Percentiles rank a stretch among this genome's conserved stretches.
Evolutionary conservation across 1,140 invertebrate genomes (phyloP).

Genomic region (Ceratosolen fusciceps): DNA sequence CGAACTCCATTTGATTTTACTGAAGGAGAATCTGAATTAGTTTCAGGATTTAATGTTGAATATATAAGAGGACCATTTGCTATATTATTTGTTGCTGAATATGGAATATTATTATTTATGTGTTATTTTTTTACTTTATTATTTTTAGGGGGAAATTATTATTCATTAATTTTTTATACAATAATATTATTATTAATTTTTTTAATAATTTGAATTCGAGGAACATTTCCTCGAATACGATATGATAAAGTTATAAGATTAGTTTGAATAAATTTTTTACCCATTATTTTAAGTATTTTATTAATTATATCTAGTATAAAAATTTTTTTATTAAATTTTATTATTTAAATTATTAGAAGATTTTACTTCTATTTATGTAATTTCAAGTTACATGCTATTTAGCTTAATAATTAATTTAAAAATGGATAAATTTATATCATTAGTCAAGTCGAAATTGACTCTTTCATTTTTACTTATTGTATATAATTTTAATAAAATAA

Average conservation of each 20-base stretch:
- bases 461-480: conserved; percentile 39
- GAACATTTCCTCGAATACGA: conserved; percentile 73
- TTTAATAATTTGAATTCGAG: conserved; percentile 75
- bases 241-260: conserved; percentile 77
- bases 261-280: conserved; percentile 73
- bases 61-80: conserved; percentile 79
- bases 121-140: conserved; percentile 71
- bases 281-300: conserved; percentile 72
- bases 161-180: conserved; percentile 73
- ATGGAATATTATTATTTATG: conserved; percentile 80
- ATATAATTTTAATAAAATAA: conserved; percentile 52
- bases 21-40: conserved; percentile 81
- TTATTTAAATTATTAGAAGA: conserved; percentile 70
- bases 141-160: conserved; percentile 70
- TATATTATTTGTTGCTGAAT: conserved; percentile 82
- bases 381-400: conserved; percentile 78
- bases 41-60: conserved; percentile 84
- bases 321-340: conserved; percentile 55
- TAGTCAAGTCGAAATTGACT: conserved; percentile 44
- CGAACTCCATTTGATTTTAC: conserved; percentile 85
- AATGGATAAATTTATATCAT: background rate
- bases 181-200: conserved; percentile 71
- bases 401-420: conserved; percentile 72
- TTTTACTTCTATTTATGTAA: conserved; percentile 73
- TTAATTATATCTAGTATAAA: conserved; percentile 67